These are phyloP conservation scores for Saccostrea glomerata DNA, from an alignment of 1,140 invertebrate species.

Conservation along the genomic window DNA sequence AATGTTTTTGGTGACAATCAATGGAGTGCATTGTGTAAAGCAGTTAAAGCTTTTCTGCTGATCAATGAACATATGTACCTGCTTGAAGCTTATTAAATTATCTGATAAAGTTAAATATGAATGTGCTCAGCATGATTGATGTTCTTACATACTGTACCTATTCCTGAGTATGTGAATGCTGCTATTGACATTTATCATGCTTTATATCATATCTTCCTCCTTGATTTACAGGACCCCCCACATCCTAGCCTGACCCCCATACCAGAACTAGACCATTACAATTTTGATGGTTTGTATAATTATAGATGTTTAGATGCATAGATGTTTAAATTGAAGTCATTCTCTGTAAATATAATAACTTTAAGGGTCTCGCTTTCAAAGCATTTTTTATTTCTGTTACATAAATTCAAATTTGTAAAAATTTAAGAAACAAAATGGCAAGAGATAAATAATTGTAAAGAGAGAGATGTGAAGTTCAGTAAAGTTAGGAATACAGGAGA, in stretches of 20 bases:
- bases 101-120: too few species aligned
- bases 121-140: neutral
- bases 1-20: too few species aligned
- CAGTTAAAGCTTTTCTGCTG: too few species aligned
- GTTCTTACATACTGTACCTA: neutral
- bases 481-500: neutral
- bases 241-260: conserved; percentile 60
- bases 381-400: too few species aligned
- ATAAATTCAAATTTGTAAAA: neutral
- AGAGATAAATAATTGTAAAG: neutral
- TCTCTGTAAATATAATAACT: too few species aligned
- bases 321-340: neutral
- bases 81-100: too few species aligned
- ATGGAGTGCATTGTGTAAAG: too few species aligned
- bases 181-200: neutral
- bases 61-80: too few species aligned
- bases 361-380: too few species aligned
- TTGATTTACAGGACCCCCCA: conserved; percentile 52
- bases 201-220: neutral
- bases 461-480: neutral
- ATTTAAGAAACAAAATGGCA: neutral
- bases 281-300: conserved; percentile 68
- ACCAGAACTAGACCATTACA: conserved; percentile 63
- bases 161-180: neutral
- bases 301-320: neutral